Conservation (phyloP, 2,888 invertebrate genomes). For the Xiphydria camelus region DNA sequence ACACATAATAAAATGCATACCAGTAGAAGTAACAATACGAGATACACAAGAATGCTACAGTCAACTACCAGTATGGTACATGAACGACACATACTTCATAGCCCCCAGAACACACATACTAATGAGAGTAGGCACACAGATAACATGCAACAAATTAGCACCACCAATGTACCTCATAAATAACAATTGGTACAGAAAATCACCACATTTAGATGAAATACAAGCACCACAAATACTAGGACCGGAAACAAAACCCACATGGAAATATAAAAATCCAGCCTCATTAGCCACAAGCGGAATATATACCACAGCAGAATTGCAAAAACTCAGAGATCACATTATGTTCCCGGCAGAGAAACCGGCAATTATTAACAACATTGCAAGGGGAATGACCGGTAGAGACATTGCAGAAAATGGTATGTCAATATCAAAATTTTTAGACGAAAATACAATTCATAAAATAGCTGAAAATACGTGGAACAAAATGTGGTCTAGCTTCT, state of each 20-base stretch:
- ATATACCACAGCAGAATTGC: constrained; percentile 1
- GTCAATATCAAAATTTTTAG: constrained; percentile 1
- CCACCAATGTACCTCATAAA: constrained; percentile 24
- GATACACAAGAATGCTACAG: constrained; percentile 20
- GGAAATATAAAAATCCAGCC: constrained; percentile 7
- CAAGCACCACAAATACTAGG: constrained; percentile 1
- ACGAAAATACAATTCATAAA: constrained; percentile 1
- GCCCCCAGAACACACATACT: constrained; percentile 24
- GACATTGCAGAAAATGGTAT: not conserved
- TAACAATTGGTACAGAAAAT: constrained; percentile 16
- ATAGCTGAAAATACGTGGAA: constrained; percentile 1
- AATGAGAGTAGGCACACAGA: constrained; percentile 17
- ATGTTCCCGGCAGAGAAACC: constrained; percentile 4
- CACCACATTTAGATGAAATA: not conserved
- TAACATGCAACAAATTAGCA: constrained; percentile 19
- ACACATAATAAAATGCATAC: constrained; percentile 26
- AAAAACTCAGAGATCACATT: not conserved
- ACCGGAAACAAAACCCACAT: constrained; percentile 1
- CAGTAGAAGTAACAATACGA: constrained; percentile 18
- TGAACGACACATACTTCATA: constrained; percentile 24
- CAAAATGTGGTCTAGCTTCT: not conserved
- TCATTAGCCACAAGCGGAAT: constrained; percentile 4
- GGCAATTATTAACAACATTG: constrained; percentile 1
- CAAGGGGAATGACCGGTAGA: not conserved
- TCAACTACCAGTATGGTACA: constrained; percentile 22